phyloP scores from a whole-genome alignment of 1,140 invertebrate species.

The Arion vulgaris region DNA sequence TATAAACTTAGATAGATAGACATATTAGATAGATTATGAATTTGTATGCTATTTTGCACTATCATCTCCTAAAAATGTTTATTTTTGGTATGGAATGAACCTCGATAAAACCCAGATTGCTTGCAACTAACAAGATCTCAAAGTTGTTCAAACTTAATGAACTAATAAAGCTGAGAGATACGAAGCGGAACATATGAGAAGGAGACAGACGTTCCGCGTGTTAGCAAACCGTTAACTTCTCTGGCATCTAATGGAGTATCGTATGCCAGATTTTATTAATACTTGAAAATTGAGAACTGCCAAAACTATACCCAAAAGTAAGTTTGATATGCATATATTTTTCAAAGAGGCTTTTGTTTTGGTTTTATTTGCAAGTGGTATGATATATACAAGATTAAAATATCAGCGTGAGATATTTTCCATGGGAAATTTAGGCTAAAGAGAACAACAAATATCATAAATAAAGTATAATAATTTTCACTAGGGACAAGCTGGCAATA shows the following conservation, averaged over 20 bases:
- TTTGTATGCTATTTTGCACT: background rate
- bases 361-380: too few relatives aligned
- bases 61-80: background rate
- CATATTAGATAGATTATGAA: background rate
- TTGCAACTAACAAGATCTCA: slow-evolving; percentile 29
- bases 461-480: too few relatives aligned
- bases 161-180: slow-evolving; percentile 14
- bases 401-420: too few relatives aligned
- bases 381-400: too few relatives aligned
- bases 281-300: too few relatives aligned
- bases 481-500: background rate
- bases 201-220: background rate
- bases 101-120: background rate
- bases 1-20: background rate
- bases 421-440: too few relatives aligned
- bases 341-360: too few relatives aligned
- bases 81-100: slow-evolving; percentile 2
- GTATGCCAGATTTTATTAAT: background rate
- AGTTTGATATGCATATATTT: too few relatives aligned
- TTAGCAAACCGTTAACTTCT: background rate
- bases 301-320: too few relatives aligned
- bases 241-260: background rate
- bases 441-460: too few relatives aligned
- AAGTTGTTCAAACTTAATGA: slow-evolving; percentile 36
- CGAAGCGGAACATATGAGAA: slow-evolving; percentile 16